phyloP scores from a whole-genome alignment of 2,888 invertebrate species.

The Drosophila planitibia region DNA sequence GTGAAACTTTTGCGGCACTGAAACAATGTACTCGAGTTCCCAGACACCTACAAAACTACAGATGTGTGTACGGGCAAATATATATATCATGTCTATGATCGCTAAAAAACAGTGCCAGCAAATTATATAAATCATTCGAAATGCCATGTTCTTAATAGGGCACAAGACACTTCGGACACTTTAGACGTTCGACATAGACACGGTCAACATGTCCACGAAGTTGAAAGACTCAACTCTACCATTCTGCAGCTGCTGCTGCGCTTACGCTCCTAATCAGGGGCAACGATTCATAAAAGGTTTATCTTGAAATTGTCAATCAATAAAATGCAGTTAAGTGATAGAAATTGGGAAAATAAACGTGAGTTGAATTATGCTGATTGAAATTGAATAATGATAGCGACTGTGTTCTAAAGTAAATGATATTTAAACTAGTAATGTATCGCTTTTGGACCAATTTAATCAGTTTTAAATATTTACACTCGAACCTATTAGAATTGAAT shows the following conservation, averaged over 20 bases:
- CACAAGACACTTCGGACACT: conserved; percentile 71
- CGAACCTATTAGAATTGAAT: neutral
- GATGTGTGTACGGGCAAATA: conserved; percentile 3
- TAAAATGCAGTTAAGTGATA: conserved; percentile 16
- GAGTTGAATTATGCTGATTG: neutral
- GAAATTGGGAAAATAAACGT: conserved; percentile 11
- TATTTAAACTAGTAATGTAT: conserved; percentile 13
- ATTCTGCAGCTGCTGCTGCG: conserved; percentile 57
- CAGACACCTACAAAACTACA: conserved; percentile 48
- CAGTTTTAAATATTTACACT: conserved; percentile 10
- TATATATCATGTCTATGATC: conserved; percentile 52
- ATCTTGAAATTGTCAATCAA: conserved; percentile 61
- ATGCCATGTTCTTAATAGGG: conserved; percentile 77
- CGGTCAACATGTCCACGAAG: conserved; percentile 60
- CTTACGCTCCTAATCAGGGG: conserved; percentile 53
- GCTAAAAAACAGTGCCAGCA: conserved; percentile 61
- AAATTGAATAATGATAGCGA: neutral
- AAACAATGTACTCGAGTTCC: conserved; percentile 42
- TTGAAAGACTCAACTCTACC: conserved; percentile 31
- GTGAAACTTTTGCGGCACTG: conserved; percentile 24
- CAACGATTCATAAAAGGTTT: conserved; percentile 37
- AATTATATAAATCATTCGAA: conserved; percentile 77
- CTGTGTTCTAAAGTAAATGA: neutral
- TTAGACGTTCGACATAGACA: conserved; percentile 63
- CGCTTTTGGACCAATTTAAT: conserved; percentile 20